These are phyloP conservation scores for Drosophila sproati DNA, from an alignment of 1,140 invertebrate species.

Conservation along the genomic window DNA sequence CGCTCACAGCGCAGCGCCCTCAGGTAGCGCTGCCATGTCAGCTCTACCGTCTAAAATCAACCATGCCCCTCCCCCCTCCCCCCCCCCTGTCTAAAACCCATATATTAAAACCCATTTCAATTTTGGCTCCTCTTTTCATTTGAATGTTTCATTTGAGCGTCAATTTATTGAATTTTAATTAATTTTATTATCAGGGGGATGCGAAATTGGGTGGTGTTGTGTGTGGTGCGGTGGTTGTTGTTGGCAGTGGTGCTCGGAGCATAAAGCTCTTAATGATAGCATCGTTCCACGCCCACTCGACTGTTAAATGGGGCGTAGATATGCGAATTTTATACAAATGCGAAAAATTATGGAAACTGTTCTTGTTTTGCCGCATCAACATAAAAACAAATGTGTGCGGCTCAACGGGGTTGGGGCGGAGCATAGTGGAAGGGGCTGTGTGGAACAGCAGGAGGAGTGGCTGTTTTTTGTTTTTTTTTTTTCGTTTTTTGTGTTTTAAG, in stretches of 20 bases:
- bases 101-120: conserved; percentile 1
- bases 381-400: conserved; percentile 57
- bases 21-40: too few relatives aligned
- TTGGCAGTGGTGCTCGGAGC: conserved; percentile 41
- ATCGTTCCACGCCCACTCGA: conserved; percentile 28
- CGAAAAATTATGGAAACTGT: conserved; percentile 64
- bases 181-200: conserved; percentile 67
- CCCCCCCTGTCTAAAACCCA: neutral
- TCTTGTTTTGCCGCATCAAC: conserved; percentile 10
- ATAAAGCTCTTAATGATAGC: conserved; percentile 74
- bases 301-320: conserved; percentile 41
- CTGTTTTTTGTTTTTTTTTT: conserved; percentile 18
- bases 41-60: neutral
- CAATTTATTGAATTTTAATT: conserved; percentile 83
- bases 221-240: neutral
- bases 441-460: neutral
- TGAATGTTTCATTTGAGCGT: conserved; percentile 63
- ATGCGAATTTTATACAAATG: conserved; percentile 58
- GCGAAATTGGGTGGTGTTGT: neutral
- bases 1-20: neutral
- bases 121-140: conserved; percentile 32
- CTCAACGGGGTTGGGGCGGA: neutral
- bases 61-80: neutral
- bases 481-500: conserved; percentile 16
- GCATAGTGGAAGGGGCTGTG: neutral